Base-by-base conservation (phyloP, 2,888 invertebrate genomes). In the Phalera bucephala region DNA sequence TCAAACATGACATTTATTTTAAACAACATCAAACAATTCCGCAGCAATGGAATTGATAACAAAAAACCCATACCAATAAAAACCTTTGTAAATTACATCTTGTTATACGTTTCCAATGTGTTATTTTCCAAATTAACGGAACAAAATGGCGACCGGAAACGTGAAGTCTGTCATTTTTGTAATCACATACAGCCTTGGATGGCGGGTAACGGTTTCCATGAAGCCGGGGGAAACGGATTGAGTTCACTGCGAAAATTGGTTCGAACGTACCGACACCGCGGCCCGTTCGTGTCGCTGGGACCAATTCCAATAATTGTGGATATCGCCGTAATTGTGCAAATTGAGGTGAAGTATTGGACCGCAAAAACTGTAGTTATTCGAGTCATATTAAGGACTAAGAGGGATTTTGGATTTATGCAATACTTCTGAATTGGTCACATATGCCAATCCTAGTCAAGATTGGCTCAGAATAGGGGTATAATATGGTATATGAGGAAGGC, bases 101-200 rank as follows among this genome's bases (percentile, higher is more conserved):
- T 14, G n/a, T 13, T 12, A 5, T n/a, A 14, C 10, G 12, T 12
- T 19, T 30, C 15, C 20, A 20, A 45, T 42, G 34, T 52, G 22
- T 57, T 49, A 55, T 57, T 54, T 55, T 46, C 33, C n/a, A 45
- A 54, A 52, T 49, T 41, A 52, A 55, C 49, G 23, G 45, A 45
- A 49, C 52, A 23, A 36, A 36, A 41, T 29, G 19, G 29, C 31
- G 19, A 42, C 26, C 47, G 60, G 56, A 55, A 55, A 55, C 44
- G 50, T 48, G 31, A 35, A 41, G 37, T 52, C 59, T 52, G 55
- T 58, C 60, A 58, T 59, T 58, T 59, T 39, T 39, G 39, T 33
- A 58, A 57, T 54, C 55, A 59, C 34, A 5, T 26, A 27, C 35
- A 44, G 38, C 37, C 41, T 42, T 40, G 38, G 38, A 33, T 37